Evolutionary conservation across 1,140 invertebrate genomes (phyloP), one percentile per base, ranked within the genome.

Genomic region (Muscidifurax raptorellus): DNA sequence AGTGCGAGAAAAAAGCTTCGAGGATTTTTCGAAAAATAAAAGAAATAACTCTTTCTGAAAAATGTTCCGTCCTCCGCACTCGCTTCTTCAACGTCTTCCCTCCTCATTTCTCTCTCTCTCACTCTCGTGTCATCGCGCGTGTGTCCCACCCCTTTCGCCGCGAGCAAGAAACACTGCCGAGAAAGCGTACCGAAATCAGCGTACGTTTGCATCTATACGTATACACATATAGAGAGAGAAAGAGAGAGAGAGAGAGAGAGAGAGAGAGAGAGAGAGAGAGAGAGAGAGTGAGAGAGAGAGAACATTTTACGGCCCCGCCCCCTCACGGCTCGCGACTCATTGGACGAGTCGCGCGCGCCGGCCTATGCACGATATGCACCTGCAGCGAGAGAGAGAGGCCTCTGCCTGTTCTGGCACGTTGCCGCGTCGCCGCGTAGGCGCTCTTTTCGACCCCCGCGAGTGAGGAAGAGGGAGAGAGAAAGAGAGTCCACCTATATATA

Each of bases 351-450:
- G 52, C 22, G 52, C 15, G 81, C 32, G 27, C 74, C 75, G 40
- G 66, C 75, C 64, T 64, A 36, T 47, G 44, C 27, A 36, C n/a
- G 72, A 44, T 3, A 75, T 87, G 85, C 88, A 87, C 74, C 64
- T 88, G 85, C 74, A 7, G 22, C 44, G 15, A 25, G 28, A 75
- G 22, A 75, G 15, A 25, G 28, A 75, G 36, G 13, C 71, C 40
- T 59, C 52, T 82, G 44, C 47, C 47, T 64, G n/a, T 59, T 30
- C 90, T 92, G 91, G 92, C 91, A 91, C 87, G 87, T 85, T 91
- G 91, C 91, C 92, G 91, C 92, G 91, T 91, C 92, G 92, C 86
- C 92, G 91, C 91, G 88, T 88, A 89, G 85, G 86, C 76, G 9
- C 52, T 66, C 52, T 59, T 59, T 59, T 59, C 52, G 22, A 59